A percentile compares a stretch with the other conserved stretches of the same genome.
These are phyloP conservation scores for Ormyrus labotus DNA, from an alignment of 2,888 invertebrate genomes.

Conservation along the genomic window DNA sequence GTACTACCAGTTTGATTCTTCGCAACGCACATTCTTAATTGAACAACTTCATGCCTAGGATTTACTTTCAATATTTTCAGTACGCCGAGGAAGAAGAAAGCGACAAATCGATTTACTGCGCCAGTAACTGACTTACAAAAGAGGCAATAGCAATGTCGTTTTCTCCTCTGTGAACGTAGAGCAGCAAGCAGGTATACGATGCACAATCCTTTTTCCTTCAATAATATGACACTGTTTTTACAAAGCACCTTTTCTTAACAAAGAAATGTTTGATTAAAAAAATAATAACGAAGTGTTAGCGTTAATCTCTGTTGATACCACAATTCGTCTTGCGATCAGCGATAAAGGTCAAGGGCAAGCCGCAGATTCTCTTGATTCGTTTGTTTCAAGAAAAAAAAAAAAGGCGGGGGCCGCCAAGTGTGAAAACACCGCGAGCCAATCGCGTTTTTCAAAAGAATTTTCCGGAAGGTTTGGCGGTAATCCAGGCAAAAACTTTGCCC, in stretches of 20 bases:
- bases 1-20: slow-evolving; percentile 17
- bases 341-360: slow-evolving; percentile 32
- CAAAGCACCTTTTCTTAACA: no score
- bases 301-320: neutral
- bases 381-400: neutral
- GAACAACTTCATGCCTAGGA: slow-evolving; percentile 1
- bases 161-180: no score
- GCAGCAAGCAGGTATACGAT: no score
- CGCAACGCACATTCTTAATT: slow-evolving; percentile 7
- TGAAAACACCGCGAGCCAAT: slow-evolving; percentile 31
- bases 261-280: no score
- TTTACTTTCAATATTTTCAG: slow-evolving; percentile 4
- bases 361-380: neutral
- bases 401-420: neutral
- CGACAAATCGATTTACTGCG: no score
- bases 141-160: no score
- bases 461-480: slow-evolving; percentile 13
- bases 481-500: slow-evolving; percentile 1
- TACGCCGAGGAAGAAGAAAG: no score
- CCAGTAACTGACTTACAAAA: no score
- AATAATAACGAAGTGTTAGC: no score
- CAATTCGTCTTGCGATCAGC: slow-evolving; percentile 28
- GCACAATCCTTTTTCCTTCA: no score
- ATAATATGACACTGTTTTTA: no score
- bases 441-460: slow-evolving; percentile 35